A percentile compares a stretch with the other conserved stretches of the same genome.
Evolutionary conservation across 2,888 invertebrate genomes (phyloP).

Genomic region (Thecocarcelia acutangulata): DNA sequence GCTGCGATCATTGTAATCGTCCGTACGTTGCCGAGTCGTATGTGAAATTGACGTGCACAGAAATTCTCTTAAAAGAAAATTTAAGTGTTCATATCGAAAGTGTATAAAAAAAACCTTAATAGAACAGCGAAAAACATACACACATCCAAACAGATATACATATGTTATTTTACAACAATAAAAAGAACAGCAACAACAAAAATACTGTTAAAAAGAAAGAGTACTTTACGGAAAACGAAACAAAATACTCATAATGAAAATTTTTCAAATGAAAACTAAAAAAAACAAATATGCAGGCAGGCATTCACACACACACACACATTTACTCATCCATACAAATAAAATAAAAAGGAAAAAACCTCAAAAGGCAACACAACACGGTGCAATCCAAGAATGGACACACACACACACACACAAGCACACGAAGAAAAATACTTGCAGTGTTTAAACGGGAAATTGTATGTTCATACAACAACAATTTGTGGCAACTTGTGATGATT

Average conservation of each 20-base stretch:
- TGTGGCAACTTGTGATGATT: slow-evolving; percentile 20
- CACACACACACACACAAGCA: not conserved
- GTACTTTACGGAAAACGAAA: slow-evolving; percentile 40
- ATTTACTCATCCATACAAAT: no score
- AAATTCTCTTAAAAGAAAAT: slow-evolving; percentile 63
- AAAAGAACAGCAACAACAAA: slow-evolving; percentile 36
- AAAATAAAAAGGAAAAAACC: slow-evolving; percentile 32
- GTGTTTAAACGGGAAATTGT: slow-evolving; percentile 17
- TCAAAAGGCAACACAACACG: slow-evolving; percentile 9
- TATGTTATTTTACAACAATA: slow-evolving; percentile 24
- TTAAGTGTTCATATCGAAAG: slow-evolving; percentile 20
- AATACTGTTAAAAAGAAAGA: slow-evolving; percentile 45
- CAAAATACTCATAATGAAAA: slow-evolving; percentile 2
- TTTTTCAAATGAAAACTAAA: slow-evolving; percentile 10
- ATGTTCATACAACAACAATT: slow-evolving; percentile 4
- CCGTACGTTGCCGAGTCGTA: slow-evolving; percentile 58
- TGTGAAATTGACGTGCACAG: slow-evolving; percentile 56
- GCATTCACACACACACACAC: not conserved
- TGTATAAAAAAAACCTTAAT: not conserved
- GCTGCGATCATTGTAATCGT: slow-evolving; percentile 57
- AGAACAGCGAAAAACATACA: not conserved
- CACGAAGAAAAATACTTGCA: not conserved
- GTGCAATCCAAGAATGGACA: slow-evolving; percentile 21
- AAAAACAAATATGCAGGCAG: slow-evolving; percentile 1
- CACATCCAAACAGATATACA: slow-evolving; percentile 11